phyloP scores from a whole-genome alignment of 2,888 invertebrate genomes.

The Lypha dubia region DNA sequence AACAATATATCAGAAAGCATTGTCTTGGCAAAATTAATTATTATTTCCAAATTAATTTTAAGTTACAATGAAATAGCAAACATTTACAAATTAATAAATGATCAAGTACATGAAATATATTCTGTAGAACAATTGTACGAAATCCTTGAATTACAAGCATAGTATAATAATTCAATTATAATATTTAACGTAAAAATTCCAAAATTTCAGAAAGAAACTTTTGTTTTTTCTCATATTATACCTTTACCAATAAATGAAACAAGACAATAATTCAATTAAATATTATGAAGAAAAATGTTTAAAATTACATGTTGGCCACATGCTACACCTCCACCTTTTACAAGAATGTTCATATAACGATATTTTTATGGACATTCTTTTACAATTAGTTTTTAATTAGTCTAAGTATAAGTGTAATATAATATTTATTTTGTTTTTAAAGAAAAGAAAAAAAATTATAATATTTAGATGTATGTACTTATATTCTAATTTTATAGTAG shows the following conservation, averaged over 20 bases:
- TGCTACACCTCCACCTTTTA: too few relatives aligned
- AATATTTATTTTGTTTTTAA: too few relatives aligned
- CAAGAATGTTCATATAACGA: too few relatives aligned
- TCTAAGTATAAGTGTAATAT: too few relatives aligned
- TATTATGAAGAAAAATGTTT: constrained; percentile 42
- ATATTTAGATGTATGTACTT: too few relatives aligned
- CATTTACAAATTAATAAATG: constrained; percentile 3
- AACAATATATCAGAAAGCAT: constrained; percentile 64
- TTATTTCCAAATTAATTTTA: constrained; percentile 68
- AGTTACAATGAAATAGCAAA: constrained; percentile 24
- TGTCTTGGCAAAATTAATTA: constrained; percentile 64
- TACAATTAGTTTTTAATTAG: too few relatives aligned
- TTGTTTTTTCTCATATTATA: constrained; percentile 27
- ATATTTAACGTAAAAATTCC: constrained; percentile 66
- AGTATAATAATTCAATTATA: constrained; percentile 38
- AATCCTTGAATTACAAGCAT: constrained; percentile 53
- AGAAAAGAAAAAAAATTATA: too few relatives aligned
- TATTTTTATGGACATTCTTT: too few relatives aligned
- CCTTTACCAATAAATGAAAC: constrained; percentile 48
- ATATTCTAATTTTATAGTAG: too few relatives aligned
- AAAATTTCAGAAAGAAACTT: constrained; percentile 43
- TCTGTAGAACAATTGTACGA: constrained; percentile 68
- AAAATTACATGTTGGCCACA: constrained; percentile 35
- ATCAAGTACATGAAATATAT: constrained; percentile 57
- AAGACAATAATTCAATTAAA: constrained; percentile 30